phyloP scores from a whole-genome alignment of 2,113 vertebrate species.

The Struthio camelus region DNA sequence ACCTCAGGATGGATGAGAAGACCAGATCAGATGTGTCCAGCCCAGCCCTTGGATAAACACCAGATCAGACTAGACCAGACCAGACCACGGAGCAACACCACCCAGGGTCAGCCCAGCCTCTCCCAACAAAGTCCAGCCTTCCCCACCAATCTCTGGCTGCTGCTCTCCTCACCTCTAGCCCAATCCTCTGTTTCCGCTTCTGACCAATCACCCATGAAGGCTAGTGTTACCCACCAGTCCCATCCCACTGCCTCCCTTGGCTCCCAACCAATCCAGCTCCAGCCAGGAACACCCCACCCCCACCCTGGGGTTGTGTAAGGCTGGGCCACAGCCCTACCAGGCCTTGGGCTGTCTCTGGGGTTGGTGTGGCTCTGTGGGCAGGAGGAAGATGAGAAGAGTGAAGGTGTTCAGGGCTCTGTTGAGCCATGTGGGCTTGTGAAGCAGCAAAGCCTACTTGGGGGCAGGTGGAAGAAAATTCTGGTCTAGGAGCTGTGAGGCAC shows the following conservation, averaged over 20 bases:
- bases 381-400: neutral
- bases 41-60: neutral
- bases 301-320: fast-evolving
- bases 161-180: neutral
- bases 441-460: neutral
- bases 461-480: too few species aligned
- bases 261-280: too few species aligned
- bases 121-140: too few species aligned
- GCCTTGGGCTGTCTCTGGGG: too few species aligned
- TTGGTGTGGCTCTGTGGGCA: neutral
- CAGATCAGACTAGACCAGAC: too few species aligned
- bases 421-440: neutral
- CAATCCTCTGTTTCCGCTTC: neutral
- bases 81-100: too few species aligned
- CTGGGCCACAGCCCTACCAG: neutral
- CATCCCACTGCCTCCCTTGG: neutral
- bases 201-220: neutral
- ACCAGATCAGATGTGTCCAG: neutral
- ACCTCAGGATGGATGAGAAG: neutral
- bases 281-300: neutral
- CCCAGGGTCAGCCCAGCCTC: neutral
- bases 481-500: neutral
- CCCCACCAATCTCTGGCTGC: neutral
- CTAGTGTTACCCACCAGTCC: neutral
- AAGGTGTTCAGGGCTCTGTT: neutral